A percentile compares a stretch with the other conserved stretches of the same genome.
Evolutionary conservation across 2,888 invertebrate species (phyloP).

Genomic region (Stenurella melanura): DNA sequence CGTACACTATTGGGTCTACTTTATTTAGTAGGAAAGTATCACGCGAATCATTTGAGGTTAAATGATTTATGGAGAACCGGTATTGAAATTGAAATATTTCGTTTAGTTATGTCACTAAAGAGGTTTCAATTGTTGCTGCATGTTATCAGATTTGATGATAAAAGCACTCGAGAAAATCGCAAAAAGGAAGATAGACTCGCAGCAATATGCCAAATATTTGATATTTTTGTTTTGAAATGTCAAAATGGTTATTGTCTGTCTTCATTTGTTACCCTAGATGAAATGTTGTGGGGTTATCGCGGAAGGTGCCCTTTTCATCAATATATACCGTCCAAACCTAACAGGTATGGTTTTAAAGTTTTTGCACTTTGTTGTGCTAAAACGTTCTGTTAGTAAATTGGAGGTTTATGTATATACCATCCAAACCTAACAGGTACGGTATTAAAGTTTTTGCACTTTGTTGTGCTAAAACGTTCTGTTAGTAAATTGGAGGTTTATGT

Average conservation of each 20-base stretch:
- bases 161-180: not conserved
- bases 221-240: not conserved
- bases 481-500: too few species aligned
- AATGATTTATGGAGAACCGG: not conserved
- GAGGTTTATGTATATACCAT: too few species aligned
- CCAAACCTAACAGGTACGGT: too few species aligned
- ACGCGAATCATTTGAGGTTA: not conserved
- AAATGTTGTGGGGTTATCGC: not conserved
- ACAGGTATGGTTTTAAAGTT: not conserved
- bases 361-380: too few species aligned
- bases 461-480: too few species aligned
- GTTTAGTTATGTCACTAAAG: not conserved
- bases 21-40: conserved; percentile 24
- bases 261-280: not conserved
- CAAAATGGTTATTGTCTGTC: not conserved
- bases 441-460: too few species aligned
- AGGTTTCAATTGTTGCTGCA: not conserved
- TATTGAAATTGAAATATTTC: not conserved
- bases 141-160: not conserved
- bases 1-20: conserved; percentile 19
- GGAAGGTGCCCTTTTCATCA: not conserved
- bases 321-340: not conserved
- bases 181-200: not conserved
- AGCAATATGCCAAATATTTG: not conserved
- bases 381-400: too few species aligned